Base-by-base conservation (phyloP, 2,888 invertebrate species). In the Acrobasis suavella region DNA sequence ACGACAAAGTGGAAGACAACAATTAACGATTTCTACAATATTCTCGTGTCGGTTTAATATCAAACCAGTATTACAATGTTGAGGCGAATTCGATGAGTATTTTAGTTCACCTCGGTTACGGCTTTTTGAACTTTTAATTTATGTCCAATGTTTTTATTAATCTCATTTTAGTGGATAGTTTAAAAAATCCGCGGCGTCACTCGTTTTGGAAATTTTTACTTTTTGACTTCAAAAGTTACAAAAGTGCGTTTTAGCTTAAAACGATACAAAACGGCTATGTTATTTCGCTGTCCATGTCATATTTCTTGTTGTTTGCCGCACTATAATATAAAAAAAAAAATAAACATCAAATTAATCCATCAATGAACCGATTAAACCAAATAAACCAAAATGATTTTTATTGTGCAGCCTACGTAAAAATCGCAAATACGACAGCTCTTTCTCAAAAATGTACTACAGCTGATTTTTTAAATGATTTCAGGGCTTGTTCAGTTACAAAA, bases 1-100 rank as follows among this genome's bases (percentile, higher is more conserved):
- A 22, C 22, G 22, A 22, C 14, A 46, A n/a, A 46, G 7, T 46
- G 46, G 14, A 46, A 46, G 12, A 32, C 9, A 32, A 14, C 32
- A 32, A 12, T 17, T 22, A 17, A 32, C 17, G 9, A 32, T 32
- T 32, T 5, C 32, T 32, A 32, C 5, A 42, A 42, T 42, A 12
- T 2, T 37, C 38, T 39, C 14, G 58, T 67, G 74, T 72, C 64
- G 60, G 65, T 69, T 70, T 55, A 58, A 69, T 64, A 63, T 77
- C 73, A 77, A 78, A 81, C 74, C 87, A 88, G 88, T 89, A 88
- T 89, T 89, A 87, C 75, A 82, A 80, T 70, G 75, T 83, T 81
- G 83, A 85, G 85, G 84, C 83, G 78, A 80, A 58, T 62, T 62
- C 7, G 22, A 22, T 22, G 22, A 70, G 68, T 70, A 66, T 69